Evolutionary conservation across 2,113 vertebrate species (phyloP), one percentile per base, ranked within the genome.

Genomic region (Rissa tridactyla): DNA sequence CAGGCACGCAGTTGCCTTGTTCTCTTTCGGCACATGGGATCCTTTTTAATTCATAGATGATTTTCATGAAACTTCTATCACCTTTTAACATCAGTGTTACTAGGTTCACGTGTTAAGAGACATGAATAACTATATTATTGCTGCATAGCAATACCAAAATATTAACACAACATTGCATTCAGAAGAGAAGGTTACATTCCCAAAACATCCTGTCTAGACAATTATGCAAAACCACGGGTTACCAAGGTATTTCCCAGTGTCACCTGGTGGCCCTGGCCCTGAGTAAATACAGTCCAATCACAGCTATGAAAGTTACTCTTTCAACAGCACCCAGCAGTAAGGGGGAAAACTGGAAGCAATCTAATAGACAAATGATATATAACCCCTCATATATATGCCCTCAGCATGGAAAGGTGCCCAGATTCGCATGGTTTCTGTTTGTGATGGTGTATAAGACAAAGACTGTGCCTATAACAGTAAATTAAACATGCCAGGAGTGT

Each of bases 131-230:
- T 40, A 8, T 9, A 60, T 49, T 40, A 85, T 11, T 73, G 57
- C 69, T 85, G 52, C 1, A 1, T 8, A 85, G 81, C 57, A 89
- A 79, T 49, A 80, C 32, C 40, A 65, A 82, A 82, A 57, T 54
- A n/a, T 17, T 69, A 94, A 88, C 32, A 91, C 9, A 88, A 44
- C 46, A 18, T 9, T 47, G 77, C 73, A 55, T 70, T 95, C 58
- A 92, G 91, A 61, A 69, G 47, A 60, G 69, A 3, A 8, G 23
- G 40, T 68, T 84, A 76, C 34, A 62, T 60, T 94, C 57, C 66
- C 73, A 75, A 94, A 96, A 93, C 34, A 92, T 85, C 77, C 96
- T 96, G 88, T 95, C 88, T 87, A 94, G 95, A 89, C 92, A 91
- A 95, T 89, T 87, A 94, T 87, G 88, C 66, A 92, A 84, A 97